These are phyloP conservation scores for Threskiornis aethiopicus DNA, from an alignment of 2,797 vertebrate species.

Conservation along the genomic window DNA sequence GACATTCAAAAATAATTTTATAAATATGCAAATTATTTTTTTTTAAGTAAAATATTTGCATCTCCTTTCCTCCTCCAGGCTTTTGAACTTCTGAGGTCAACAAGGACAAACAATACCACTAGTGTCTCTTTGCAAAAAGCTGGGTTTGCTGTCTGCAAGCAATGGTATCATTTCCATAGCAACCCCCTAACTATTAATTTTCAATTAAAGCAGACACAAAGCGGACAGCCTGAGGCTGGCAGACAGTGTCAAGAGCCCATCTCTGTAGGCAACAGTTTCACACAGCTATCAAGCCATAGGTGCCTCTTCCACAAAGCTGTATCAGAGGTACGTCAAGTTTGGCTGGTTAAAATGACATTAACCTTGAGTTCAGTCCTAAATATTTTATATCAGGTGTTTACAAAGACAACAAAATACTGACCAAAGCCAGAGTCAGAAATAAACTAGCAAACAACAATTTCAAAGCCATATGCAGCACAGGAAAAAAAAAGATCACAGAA, in stretches of 20 bases:
- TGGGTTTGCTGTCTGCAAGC: constrained; percentile 85
- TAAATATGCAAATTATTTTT: constrained; percentile 86
- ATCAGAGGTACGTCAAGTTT: constrained; percentile 80
- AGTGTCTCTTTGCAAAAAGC: constrained; percentile 92
- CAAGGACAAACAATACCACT: constrained; percentile 97
- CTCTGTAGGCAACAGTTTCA: constrained; percentile 85
- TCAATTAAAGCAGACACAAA: constrained; percentile 95
- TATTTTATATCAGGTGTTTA: constrained; percentile 73
- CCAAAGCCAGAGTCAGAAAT: constrained; percentile 64
- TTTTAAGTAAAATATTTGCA: constrained; percentile 89
- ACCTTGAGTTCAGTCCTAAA: constrained; percentile 80
- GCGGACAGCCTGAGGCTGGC: constrained; percentile 85
- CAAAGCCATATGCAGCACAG: constrained; percentile 10
- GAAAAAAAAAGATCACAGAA: neutral
- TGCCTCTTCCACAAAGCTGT: constrained; percentile 78
- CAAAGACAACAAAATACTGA: constrained; percentile 59
- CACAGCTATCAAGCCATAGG: constrained; percentile 83
- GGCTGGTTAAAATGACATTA: constrained; percentile 83
- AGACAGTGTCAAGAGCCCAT: constrained; percentile 89
- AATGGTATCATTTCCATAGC: constrained; percentile 90
- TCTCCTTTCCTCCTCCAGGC: constrained; percentile 87
- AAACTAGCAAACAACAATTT: constrained; percentile 71
- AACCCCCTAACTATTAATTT: constrained; percentile 94
- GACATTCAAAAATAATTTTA: constrained; percentile 84
- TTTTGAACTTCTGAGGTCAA: constrained; percentile 98